These are phyloP conservation scores for Drosophila basisetae DNA, from an alignment of 2,888 invertebrate genomes.

Conservation along the genomic window DNA sequence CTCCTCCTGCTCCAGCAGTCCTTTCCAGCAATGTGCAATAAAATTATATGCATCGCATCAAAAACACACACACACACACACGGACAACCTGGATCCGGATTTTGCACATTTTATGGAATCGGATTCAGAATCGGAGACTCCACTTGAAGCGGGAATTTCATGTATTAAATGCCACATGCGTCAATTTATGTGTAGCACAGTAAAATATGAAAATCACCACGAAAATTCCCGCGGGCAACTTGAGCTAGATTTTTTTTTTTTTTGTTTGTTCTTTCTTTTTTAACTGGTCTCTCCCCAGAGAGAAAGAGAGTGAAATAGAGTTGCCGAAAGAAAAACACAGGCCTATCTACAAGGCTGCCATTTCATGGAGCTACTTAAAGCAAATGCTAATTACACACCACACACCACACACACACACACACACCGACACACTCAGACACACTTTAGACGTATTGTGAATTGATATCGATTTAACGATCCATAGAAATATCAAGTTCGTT, in stretches of 20 bases:
- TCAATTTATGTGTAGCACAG: constrained; percentile 75
- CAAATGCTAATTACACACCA: constrained; percentile 64
- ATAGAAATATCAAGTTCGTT: constrained; percentile 76
- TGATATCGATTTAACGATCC: constrained; percentile 58
- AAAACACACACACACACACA: constrained; percentile 13
- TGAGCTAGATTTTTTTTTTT: constrained; percentile 16
- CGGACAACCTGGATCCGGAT: constrained; percentile 16
- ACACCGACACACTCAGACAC: not conserved
- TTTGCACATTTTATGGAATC: constrained; percentile 53
- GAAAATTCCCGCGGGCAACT: constrained; percentile 69
- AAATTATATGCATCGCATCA: constrained; percentile 73
- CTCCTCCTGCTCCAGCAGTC: not conserved
- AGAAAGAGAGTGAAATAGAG: not conserved
- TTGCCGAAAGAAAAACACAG: not conserved
- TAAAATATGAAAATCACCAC: constrained; percentile 59
- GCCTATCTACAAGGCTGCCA: constrained; percentile 8
- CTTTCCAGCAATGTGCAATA: constrained; percentile 63
- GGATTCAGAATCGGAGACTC: constrained; percentile 40
- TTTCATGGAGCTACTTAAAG: constrained; percentile 1
- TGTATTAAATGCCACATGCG: constrained; percentile 82
- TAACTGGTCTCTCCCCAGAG: constrained; percentile 40
- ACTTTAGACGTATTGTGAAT: constrained; percentile 3
- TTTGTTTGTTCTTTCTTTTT: not conserved
- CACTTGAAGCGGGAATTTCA: constrained; percentile 51
- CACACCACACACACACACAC: constrained; percentile 49